Conservation (phyloP, 2,888 invertebrate species). For the Boloria selene region DNA sequence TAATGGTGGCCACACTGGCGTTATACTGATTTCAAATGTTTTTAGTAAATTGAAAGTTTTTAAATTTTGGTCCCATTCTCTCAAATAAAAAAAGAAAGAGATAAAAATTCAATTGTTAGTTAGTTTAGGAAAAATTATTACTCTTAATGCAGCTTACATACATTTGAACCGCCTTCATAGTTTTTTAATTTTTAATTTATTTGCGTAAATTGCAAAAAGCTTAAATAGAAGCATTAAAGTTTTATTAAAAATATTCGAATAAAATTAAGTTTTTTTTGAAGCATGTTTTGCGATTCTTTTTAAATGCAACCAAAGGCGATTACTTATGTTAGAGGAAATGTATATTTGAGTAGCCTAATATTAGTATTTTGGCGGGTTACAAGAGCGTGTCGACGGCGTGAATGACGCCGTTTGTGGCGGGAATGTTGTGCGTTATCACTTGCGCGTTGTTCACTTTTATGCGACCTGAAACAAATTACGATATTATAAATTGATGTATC, state of each 20-base stretch:
- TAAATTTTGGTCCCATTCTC: slow-evolving; percentile 3
- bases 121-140: slow-evolving; percentile 4
- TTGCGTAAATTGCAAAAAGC: no score
- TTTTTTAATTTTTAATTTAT: no score
- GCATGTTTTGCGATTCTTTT: background rate
- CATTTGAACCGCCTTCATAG: background rate
- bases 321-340: background rate
- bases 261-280: no score
- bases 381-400: slow-evolving; percentile 88
- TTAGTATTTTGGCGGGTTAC: slow-evolving; percentile 47
- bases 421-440: slow-evolving; percentile 92
- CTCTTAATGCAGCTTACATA: background rate
- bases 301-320: slow-evolving; percentile 1
- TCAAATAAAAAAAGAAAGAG: background rate
- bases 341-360: slow-evolving; percentile 11
- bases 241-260: no score
- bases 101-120: background rate
- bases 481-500: background rate
- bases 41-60: slow-evolving; percentile 7
- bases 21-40: slow-evolving; percentile 32
- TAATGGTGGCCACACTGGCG: slow-evolving; percentile 36
- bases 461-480: slow-evolving; percentile 83
- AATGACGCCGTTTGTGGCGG: slow-evolving; percentile 93
- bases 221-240: no score
- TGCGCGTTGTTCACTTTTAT: slow-evolving; percentile 92